Conservation (phyloP, 2,113 vertebrate species). For the Donacobius atricapilla region DNA sequence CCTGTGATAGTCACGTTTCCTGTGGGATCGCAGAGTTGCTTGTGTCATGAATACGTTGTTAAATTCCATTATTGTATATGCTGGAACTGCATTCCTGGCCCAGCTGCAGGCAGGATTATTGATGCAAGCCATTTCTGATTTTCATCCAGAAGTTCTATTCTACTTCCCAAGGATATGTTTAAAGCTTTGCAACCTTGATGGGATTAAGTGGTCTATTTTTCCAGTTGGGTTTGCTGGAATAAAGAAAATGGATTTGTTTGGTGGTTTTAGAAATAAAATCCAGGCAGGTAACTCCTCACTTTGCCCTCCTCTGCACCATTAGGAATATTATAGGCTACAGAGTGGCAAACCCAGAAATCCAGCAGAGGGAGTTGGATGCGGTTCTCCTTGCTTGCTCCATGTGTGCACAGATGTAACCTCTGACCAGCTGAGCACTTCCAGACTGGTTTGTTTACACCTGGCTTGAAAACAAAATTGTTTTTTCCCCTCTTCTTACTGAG, state of each 20-base stretch:
- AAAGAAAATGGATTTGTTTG: neutral
- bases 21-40: neutral
- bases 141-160: neutral
- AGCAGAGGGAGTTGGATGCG: rapidly evolving
- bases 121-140: neutral
- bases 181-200: neutral
- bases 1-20: neutral
- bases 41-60: neutral
- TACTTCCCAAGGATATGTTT: neutral
- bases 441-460: neutral
- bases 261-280: neutral
- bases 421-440: neutral
- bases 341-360: neutral
- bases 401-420: neutral
- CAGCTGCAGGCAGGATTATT: neutral
- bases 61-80: rapidly evolving
- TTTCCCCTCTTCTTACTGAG: neutral
- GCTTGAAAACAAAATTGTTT: neutral
- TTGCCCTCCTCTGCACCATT: neutral
- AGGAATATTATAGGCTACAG: rapidly evolving
- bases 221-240: neutral
- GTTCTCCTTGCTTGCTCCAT: rapidly evolving
- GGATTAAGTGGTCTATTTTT: neutral
- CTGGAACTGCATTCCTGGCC: neutral
- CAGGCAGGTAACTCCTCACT: neutral